Evolutionary conservation across 2,797 vertebrate species (phyloP).

Genomic region (Xenops minutus): DNA sequence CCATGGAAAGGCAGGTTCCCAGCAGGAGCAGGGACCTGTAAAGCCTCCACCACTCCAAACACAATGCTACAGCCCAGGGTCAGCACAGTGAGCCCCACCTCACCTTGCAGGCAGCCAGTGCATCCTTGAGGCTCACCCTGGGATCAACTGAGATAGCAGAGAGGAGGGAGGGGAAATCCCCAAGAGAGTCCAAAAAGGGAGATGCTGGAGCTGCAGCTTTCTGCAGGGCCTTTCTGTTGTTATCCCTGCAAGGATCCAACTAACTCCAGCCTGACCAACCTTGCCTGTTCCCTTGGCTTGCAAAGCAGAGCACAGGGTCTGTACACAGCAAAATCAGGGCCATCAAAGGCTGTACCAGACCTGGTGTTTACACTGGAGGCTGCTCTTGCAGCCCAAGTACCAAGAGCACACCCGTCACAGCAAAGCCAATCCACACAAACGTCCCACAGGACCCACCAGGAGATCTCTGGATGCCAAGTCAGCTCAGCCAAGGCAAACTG

Average conservation of each 20-base stretch:
- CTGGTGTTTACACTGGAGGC: rapidly evolving
- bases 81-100: neutral
- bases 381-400: neutral
- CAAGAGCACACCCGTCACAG: rapidly evolving
- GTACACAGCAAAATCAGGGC: neutral
- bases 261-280: neutral
- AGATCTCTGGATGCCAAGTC: rapidly evolving
- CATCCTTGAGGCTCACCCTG: neutral
- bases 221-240: neutral
- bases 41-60: neutral
- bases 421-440: neutral
- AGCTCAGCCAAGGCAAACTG: neutral
- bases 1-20: neutral
- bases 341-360: neutral
- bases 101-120: neutral
- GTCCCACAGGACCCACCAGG: neutral
- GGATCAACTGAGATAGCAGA: neutral
- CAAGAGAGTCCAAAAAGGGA: rapidly evolving
- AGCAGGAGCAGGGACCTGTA: neutral
- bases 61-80: neutral
- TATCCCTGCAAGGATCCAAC: neutral
- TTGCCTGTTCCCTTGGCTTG: neutral
- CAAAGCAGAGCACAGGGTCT: neutral
- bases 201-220: neutral
- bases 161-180: neutral